These are phyloP conservation scores for Mus spicilegus DNA, from an alignment of 2,113 vertebrate genomes.

Conservation along the genomic window DNA sequence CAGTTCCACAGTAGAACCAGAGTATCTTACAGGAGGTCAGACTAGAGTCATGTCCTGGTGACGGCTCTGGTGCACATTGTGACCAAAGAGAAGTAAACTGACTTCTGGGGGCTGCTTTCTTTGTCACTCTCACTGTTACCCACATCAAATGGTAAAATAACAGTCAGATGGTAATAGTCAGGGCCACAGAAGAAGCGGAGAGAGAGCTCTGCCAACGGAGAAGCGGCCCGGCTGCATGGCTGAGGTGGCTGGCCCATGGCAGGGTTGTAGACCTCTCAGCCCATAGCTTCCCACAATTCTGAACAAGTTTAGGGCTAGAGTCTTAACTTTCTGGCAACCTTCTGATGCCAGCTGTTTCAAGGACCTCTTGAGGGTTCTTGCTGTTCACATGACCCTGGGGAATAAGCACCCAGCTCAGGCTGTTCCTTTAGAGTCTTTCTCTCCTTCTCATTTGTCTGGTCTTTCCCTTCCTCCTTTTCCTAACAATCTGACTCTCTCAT, in stretches of 20 bases:
- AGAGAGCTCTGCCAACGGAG: not conserved
- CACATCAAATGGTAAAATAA: slow-evolving; percentile 4
- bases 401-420: rapidly evolving
- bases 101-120: not conserved
- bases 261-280: not conserved
- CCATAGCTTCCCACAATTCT: not conserved
- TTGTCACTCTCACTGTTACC: not conserved
- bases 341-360: not conserved
- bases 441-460: not conserved
- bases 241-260: not conserved
- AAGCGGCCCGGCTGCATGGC: rapidly evolving
- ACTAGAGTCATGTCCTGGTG: rapidly evolving
- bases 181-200: not conserved
- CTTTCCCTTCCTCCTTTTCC: not conserved
- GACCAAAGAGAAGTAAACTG: not conserved
- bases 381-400: rapidly evolving
- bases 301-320: rapidly evolving
- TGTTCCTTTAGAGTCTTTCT: not conserved
- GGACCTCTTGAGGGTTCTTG: not conserved
- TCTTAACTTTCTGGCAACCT: no score
- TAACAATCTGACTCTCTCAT: not conserved
- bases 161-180: not conserved
- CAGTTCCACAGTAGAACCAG: not conserved
- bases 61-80: not conserved
- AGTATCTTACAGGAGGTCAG: not conserved